Evolutionary conservation across 1,140 invertebrate species (phyloP), one percentile per base, ranked within the genome.

Genomic region (Amyelois transitella): DNA sequence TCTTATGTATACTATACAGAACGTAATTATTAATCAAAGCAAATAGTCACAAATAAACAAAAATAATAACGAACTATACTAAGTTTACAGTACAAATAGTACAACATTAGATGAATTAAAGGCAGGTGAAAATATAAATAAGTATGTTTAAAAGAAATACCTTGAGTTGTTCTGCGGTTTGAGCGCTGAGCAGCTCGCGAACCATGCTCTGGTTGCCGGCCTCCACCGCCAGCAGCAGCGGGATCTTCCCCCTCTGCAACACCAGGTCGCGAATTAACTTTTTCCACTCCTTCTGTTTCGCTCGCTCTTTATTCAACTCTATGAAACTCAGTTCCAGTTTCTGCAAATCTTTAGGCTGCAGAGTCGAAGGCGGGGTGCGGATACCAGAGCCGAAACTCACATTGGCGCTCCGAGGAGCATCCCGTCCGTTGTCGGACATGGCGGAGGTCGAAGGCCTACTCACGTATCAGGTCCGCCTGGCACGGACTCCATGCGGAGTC

Each of bases 121-220:
- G 32, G 12, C 1, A 14, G 12, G n/a, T 38, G 32, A 38, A 5
- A 14, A 38, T 38, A 1, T 1, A 38, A 14, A 32, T 2, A 32
- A 32, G 28, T 32, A 32, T 38, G n/a, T n/a, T n/a, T n/a, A n/a
- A n/a, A n/a, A 45, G 50, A 32, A 18, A 6, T n/a, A 61, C 91
- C 88, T 92, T 92, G 21, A 96, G 86, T 86, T 96, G 94, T 77
- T 96, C 94, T 58, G 94, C 90, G 58, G 95, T 93, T 91, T 95
- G 91, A 80, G 94, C 91, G 72, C 93, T 91, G 51, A 99, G 90
- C 18, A 99, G 90, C 88, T 99, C 97, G 63, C 95, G 91, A 72
- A 95, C 95, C 91, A 98, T 97, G 51, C 95, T 94, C 77, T 97
- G 94, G 87, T 98, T 98, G 10, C 97, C 97, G 25, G 94, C 93